A percentile compares a stretch with the other conserved stretches of the same genome.
These are phyloP conservation scores for Hyphantria cunea DNA, from an alignment of 1,140 invertebrate species.

Conservation along the genomic window DNA sequence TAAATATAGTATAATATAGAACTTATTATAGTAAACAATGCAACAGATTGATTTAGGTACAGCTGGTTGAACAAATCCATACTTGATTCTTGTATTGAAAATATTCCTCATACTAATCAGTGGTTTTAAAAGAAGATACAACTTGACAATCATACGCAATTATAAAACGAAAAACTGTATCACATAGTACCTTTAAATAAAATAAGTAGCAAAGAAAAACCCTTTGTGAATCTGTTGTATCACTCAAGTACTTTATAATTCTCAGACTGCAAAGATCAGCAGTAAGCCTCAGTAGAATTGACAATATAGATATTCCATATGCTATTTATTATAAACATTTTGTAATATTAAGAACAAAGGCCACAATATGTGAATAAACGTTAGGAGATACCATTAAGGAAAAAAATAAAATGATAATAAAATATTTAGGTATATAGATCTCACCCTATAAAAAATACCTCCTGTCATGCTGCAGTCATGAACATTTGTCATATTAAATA, in stretches of 20 bases:
- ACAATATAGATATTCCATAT: constrained; percentile 62
- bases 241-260: constrained; percentile 40
- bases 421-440: background rate
- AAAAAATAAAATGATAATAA: constrained; percentile 2
- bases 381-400: constrained; percentile 36
- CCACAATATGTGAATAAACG: constrained; percentile 52
- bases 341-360: constrained; percentile 47
- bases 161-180: too few relatives aligned
- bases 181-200: too few relatives aligned
- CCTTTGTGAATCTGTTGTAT: constrained; percentile 41
- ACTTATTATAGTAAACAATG: constrained; percentile 24
- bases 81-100: background rate
- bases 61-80: background rate
- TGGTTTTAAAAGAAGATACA: background rate
- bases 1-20: constrained; percentile 39
- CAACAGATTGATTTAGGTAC: constrained; percentile 39
- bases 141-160: background rate
- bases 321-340: constrained; percentile 51
- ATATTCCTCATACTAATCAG: background rate
- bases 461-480: background rate
- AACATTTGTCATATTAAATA: background rate
- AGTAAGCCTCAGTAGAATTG: constrained; percentile 55
- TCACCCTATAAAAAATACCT: constrained; percentile 1
- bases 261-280: constrained; percentile 33
- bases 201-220: too few relatives aligned